Percentiles rank a stretch among this genome's conserved stretches.
phyloP scores from a whole-genome alignment of 2,797 vertebrate genomes.

The Falco concolor region DNA sequence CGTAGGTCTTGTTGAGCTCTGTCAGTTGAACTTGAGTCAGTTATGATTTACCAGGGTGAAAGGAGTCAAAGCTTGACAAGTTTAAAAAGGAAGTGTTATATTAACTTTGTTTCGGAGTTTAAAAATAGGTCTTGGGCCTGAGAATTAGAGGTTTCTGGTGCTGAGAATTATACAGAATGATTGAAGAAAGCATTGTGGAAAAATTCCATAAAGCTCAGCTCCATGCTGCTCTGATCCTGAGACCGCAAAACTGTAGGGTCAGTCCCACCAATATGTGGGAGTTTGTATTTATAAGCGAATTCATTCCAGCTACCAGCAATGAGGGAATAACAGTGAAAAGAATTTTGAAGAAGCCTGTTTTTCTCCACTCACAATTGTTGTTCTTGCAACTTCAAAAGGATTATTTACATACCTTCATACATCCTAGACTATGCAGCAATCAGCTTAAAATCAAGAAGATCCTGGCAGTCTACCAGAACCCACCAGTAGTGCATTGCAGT shows the following conservation, averaged over 20 bases:
- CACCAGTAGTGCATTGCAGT: neutral
- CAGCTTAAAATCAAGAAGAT: neutral
- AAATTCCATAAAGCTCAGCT: neutral
- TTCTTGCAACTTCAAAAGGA: neutral
- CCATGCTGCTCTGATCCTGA: neutral
- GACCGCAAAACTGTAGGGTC: neutral
- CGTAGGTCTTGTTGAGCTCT: neutral
- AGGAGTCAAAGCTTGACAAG: neutral
- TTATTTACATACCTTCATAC: neutral
- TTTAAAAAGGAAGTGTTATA: neutral
- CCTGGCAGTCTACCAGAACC: neutral
- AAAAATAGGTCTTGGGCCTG: neutral
- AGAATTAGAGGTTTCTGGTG: neutral
- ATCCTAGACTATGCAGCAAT: neutral
- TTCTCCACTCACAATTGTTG: neutral
- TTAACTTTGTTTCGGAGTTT: neutral
- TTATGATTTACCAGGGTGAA: neutral
- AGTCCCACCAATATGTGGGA: neutral
- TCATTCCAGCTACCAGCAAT: neutral
- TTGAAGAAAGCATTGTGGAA: neutral
- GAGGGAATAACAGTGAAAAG: neutral
- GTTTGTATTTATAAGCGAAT: neutral
- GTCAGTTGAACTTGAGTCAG: neutral
- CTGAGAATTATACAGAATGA: neutral
- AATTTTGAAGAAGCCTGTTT: neutral